Conservation (phyloP, 1,140 invertebrate species). For the Cydia pomonella region DNA sequence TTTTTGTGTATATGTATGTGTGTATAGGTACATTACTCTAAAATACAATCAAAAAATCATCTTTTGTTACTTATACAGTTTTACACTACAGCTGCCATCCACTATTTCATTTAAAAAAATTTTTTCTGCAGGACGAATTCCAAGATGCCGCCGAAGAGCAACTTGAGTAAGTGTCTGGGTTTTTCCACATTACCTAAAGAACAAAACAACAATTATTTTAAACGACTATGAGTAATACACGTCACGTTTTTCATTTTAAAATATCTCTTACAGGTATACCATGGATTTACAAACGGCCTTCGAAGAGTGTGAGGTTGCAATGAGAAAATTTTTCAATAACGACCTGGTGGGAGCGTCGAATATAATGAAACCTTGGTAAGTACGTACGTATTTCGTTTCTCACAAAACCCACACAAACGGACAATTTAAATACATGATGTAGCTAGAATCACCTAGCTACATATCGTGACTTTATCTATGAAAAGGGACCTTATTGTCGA, state of each 20-base stretch:
- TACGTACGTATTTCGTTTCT: neutral
- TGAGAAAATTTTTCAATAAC: conserved; percentile 66
- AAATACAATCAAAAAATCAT: too few species aligned
- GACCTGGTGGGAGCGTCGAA: conserved; percentile 56
- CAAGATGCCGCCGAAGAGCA: conserved; percentile 52
- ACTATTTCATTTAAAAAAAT: conserved; percentile 11
- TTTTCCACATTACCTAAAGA: neutral
- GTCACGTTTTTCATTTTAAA: neutral
- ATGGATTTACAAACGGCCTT: conserved; percentile 57
- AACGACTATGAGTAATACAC: neutral
- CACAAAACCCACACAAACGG: neutral
- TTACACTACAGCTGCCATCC: neutral
- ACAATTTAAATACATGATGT: neutral
- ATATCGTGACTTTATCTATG: too few species aligned
- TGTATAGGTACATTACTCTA: too few species aligned
- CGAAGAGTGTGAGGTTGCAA: conserved; percentile 58
- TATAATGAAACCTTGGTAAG: conserved; percentile 66
- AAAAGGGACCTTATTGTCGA: too few species aligned
- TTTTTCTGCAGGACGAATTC: conserved; percentile 53
- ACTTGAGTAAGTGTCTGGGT: conserved; percentile 45
- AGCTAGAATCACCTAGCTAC: too few species aligned
- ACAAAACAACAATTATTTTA: neutral
- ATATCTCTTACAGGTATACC: conserved; percentile 1
- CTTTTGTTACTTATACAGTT: too few species aligned
- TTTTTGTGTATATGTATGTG: too few species aligned